Evolutionary conservation across 2,113 vertebrate genomes (phyloP).

Genomic region (Cairina moschata): DNA sequence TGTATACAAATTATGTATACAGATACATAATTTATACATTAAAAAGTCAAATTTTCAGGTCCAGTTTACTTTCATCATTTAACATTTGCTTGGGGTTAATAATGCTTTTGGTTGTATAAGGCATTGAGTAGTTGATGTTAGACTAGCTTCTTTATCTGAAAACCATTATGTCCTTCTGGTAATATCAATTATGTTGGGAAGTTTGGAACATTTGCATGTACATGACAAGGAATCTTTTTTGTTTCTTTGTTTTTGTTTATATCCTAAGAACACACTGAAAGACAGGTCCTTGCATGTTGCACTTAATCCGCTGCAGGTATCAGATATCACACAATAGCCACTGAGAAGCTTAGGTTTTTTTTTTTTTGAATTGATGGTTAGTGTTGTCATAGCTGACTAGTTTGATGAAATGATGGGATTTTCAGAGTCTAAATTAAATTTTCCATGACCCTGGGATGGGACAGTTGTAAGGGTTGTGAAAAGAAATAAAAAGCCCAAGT

Average conservation of each 20-base stretch:
- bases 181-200: not conserved
- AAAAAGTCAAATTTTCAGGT: not conserved
- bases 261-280: not conserved
- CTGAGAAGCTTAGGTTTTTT: not conserved
- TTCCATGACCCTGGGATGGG: slow-evolving; percentile 24
- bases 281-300: not conserved
- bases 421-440: slow-evolving; percentile 43
- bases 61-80: not conserved
- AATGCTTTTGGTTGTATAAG: not conserved
- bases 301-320: not conserved
- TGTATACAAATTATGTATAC: too few relatives aligned
- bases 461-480: not conserved
- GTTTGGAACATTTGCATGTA: not conserved
- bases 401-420: slow-evolving; percentile 45
- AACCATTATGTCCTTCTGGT: not conserved
- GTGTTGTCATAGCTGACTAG: not conserved
- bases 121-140: not conserved
- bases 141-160: not conserved
- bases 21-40: too few relatives aligned
- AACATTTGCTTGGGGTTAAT: not conserved
- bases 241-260: not conserved
- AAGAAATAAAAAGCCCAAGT: not conserved
- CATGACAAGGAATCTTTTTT: not conserved
- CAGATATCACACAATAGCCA: not conserved
- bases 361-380: not conserved